These are phyloP conservation scores for Psittacula echo DNA, from an alignment of 2,797 vertebrate species.

Conservation along the genomic window DNA sequence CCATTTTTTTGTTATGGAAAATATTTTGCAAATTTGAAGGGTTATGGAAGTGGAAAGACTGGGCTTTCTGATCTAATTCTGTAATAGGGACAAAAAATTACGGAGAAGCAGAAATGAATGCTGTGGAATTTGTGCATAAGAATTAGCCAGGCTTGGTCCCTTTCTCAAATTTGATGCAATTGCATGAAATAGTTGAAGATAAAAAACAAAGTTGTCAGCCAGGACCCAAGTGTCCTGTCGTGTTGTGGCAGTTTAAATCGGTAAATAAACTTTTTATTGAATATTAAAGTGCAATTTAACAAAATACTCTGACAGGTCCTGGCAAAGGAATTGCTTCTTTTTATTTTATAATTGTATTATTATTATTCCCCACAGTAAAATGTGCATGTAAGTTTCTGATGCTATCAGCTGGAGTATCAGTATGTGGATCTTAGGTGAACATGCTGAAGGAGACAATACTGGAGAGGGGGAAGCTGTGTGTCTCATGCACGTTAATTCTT, in stretches of 20 bases:
- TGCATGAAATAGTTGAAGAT: neutral
- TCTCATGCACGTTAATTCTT: neutral
- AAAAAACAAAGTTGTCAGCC: neutral
- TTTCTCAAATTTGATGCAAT: neutral
- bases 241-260: neutral
- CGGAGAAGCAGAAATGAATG: neutral
- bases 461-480: neutral
- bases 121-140: neutral
- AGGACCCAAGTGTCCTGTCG: neutral
- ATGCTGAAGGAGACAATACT: neutral
- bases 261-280: neutral
- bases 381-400: neutral
- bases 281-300: neutral
- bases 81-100: neutral
- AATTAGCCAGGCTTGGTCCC: neutral
- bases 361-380: neutral
- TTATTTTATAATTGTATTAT: neutral
- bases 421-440: neutral
- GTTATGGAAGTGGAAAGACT: neutral
- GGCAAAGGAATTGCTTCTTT: neutral
- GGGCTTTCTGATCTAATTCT: neutral
- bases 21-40: neutral
- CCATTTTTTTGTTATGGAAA: neutral
- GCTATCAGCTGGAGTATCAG: neutral
- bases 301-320: neutral